Evolutionary conservation across 92 coral and sea anemone genomes (phyloP), one percentile per base, ranked within the genome.

Genomic region (Phenganax stokvisi): DNA sequence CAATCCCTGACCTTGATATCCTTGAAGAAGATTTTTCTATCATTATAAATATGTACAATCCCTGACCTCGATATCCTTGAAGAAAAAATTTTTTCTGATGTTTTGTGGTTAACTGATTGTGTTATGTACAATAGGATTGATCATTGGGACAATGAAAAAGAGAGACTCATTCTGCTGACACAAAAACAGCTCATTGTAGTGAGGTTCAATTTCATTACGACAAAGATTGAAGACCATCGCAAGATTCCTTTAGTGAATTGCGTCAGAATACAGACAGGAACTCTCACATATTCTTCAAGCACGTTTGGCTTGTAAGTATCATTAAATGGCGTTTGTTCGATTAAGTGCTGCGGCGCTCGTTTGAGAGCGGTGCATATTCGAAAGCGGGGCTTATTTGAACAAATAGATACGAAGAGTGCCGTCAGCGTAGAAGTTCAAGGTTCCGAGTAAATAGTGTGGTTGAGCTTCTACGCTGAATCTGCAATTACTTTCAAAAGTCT

Each of bases 81-180:
- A 67, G 72, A 10, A 3, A 3, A 11, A 15, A 4, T 17, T 27
- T 30, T 15, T 10, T 3, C 72, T 10, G 12, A 17, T 30, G 12
- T 31, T 29, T 56, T 56, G n/a, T 83, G 58, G 51, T 51, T 67
- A 20, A 59, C 16, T 10, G 16, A 7, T 62, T 28, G 47, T 37
- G 2, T 37, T 37, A 37, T 37, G 47, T 5, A 5, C 47, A 37
- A n/a, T 47, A 93, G 98, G 85, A 93, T 93, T 84, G 98, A 93
- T 59, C 98, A 93, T 81, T 93, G 98, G 98, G 98, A 93, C 83
- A 93, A 89, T 79, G 98, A 93, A 80, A 93, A 91, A 79, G 98
- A 93, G 78, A 82, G 94, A 51, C 86, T 93, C 25, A 85, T 93
- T 28, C 79, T 93, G 0, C 86, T 93, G 70, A 93, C 94, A 8